Evolutionary conservation across 2,797 vertebrate species (phyloP).

Genomic region (Apogon talboti): DNA sequence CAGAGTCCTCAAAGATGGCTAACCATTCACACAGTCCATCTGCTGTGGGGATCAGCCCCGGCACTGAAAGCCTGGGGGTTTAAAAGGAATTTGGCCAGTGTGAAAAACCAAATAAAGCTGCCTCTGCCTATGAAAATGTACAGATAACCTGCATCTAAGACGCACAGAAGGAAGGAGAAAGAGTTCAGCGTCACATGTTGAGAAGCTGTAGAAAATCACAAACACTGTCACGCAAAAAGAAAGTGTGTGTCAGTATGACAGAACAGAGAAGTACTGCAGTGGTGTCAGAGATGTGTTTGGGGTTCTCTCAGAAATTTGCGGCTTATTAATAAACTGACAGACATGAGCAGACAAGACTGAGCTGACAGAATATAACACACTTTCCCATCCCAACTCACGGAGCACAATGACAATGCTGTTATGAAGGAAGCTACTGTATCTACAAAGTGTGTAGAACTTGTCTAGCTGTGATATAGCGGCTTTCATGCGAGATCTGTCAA

Average conservation of each 20-base stretch:
- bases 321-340: conserved; percentile 19
- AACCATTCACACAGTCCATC: conserved; percentile 96
- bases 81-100: conserved; percentile 89
- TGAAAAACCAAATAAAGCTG: conserved; percentile 89
- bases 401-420: neutral
- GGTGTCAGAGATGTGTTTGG: conserved; percentile 27
- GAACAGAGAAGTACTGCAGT: conserved; percentile 40
- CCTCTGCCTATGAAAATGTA: conserved; percentile 68
- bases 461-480: neutral
- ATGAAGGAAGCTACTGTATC: neutral
- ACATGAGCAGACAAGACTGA: conserved; percentile 17
- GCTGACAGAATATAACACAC: conserved; percentile 1
- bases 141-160: conserved; percentile 65
- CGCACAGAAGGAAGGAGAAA: conserved; percentile 39
- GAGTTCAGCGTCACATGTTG: conserved; percentile 45
- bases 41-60: conserved; percentile 90
- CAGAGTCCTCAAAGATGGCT: conserved; percentile 93
- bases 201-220: conserved; percentile 8
- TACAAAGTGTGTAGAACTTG: neutral
- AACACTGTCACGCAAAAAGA: conserved; percentile 24
- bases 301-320: conserved; percentile 31
- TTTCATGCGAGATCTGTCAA: neutral
- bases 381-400: neutral
- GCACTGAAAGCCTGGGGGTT: conserved; percentile 89
- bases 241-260: conserved; percentile 33